A percentile compares a stretch with the other conserved stretches of the same genome.
These are phyloP conservation scores for Turdus rufiventris DNA, from an alignment of 2,113 vertebrate species.

Conservation along the genomic window DNA sequence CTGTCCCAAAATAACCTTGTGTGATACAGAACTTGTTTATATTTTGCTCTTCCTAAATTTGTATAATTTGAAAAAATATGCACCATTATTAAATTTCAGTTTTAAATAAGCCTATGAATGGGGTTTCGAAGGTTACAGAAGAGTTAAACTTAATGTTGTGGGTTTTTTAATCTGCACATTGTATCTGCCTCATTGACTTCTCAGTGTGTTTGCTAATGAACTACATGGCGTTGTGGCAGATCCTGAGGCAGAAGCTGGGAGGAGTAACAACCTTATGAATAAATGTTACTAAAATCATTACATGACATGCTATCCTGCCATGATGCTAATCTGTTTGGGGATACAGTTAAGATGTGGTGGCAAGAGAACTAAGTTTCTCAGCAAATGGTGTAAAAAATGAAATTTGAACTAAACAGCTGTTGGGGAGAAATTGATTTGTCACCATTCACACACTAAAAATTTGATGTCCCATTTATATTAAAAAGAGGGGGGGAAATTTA, in stretches of 20 bases:
- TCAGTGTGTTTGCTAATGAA: constrained; percentile 22
- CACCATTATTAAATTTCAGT: not conserved
- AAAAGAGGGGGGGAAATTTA: not conserved
- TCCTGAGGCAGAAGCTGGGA: constrained; percentile 25
- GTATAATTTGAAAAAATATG: not conserved
- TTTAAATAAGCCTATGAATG: not conserved
- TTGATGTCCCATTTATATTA: not conserved
- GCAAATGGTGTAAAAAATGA: not conserved
- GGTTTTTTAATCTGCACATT: not conserved
- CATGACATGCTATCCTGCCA: not conserved
- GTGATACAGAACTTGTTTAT: not conserved
- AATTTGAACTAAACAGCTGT: not conserved
- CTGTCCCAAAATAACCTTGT: not conserved
- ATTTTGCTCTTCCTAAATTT: not conserved
- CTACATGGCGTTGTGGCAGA: not conserved
- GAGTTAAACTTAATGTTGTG: not conserved
- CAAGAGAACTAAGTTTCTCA: not conserved
- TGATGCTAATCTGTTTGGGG: not conserved
- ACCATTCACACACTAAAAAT: not conserved
- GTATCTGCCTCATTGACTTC: constrained; percentile 40
- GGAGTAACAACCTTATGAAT: constrained; percentile 23
- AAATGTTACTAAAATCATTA: constrained; percentile 49
- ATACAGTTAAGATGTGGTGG: not conserved
- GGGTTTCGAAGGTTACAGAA: not conserved
- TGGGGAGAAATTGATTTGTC: not conserved